phyloP scores from a whole-genome alignment of 2,113 vertebrate species.

The Petrocephalus zakoni region DNA sequence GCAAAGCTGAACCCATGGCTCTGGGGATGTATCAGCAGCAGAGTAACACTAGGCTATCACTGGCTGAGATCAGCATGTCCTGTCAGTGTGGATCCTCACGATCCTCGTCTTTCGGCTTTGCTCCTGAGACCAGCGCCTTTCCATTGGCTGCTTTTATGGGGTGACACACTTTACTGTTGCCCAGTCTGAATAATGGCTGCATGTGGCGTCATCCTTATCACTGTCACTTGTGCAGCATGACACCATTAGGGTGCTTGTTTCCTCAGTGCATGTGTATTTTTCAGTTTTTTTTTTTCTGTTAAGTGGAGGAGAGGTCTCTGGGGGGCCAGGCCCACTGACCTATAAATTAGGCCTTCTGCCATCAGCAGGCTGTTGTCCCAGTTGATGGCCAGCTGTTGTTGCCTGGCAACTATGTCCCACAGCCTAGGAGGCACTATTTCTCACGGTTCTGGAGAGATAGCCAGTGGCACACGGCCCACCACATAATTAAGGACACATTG shows the following conservation, averaged over 20 bases:
- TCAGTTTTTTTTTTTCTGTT: not conserved
- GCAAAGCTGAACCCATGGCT: not conserved
- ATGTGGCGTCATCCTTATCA: not conserved
- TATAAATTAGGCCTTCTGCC: constrained; percentile 23
- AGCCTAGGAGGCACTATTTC: constrained; percentile 22
- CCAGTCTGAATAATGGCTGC: not conserved
- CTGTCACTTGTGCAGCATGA: not conserved
- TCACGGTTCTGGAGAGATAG: constrained; percentile 18
- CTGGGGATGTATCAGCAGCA: not conserved
- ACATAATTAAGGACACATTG: constrained; percentile 31
- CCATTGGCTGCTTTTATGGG: not conserved
- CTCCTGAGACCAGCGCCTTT: not conserved
- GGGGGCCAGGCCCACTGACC: not conserved
- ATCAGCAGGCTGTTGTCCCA: constrained; percentile 19
- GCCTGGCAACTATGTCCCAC: constrained; percentile 36
- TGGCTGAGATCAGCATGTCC: not conserved
- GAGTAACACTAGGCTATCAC: not conserved
- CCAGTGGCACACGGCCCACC: constrained; percentile 16
- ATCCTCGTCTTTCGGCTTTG: not conserved
- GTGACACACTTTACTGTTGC: not conserved
- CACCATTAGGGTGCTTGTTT: not conserved
- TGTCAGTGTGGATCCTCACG: not conserved
- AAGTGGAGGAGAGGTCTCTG: not conserved
- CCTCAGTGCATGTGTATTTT: not conserved
- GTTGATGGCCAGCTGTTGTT: constrained; percentile 24